Conservation (phyloP, 1,140 invertebrate species). For the Trichonephila clavata region DNA sequence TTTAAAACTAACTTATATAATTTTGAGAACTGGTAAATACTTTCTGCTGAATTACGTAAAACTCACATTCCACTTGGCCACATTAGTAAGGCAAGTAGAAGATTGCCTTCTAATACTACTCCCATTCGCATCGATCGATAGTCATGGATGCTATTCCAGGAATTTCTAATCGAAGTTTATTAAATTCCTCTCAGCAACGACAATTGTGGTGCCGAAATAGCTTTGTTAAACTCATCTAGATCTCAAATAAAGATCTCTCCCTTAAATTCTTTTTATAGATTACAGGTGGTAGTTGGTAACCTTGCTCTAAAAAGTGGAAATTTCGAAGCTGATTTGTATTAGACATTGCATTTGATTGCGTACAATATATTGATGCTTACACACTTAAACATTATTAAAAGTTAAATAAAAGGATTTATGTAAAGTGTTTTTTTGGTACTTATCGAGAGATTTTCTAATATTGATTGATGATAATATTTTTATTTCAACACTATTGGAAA, state of each 20-base stretch:
- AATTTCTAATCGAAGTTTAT: slow-evolving; percentile 76
- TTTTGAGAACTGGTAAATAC: slow-evolving; percentile 33
- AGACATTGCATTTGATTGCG: not conserved
- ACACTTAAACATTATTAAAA: too few species aligned
- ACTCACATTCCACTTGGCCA: slow-evolving; percentile 30
- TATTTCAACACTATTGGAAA: too few species aligned
- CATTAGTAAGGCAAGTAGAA: slow-evolving; percentile 25
- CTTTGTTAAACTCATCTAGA: not conserved
- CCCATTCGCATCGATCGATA: slow-evolving; percentile 36
- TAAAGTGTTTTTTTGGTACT: too few species aligned
- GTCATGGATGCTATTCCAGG: slow-evolving; percentile 51
- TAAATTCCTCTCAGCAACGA: slow-evolving; percentile 67
- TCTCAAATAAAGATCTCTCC: slow-evolving; percentile 48
- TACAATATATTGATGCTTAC: not conserved
- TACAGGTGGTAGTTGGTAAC: not conserved
- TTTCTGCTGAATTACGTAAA: slow-evolving; percentile 40
- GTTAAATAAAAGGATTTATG: too few species aligned
- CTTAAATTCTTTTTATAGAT: slow-evolving; percentile 9
- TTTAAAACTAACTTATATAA: not conserved
- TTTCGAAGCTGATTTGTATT: not conserved
- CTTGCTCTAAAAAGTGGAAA: not conserved
- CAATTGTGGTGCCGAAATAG: slow-evolving; percentile 55
- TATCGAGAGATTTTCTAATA: too few species aligned
- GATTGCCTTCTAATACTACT: not conserved
- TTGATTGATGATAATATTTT: too few species aligned